Conservation (phyloP, 1,140 invertebrate genomes). For the Dryas iulia region DNA sequence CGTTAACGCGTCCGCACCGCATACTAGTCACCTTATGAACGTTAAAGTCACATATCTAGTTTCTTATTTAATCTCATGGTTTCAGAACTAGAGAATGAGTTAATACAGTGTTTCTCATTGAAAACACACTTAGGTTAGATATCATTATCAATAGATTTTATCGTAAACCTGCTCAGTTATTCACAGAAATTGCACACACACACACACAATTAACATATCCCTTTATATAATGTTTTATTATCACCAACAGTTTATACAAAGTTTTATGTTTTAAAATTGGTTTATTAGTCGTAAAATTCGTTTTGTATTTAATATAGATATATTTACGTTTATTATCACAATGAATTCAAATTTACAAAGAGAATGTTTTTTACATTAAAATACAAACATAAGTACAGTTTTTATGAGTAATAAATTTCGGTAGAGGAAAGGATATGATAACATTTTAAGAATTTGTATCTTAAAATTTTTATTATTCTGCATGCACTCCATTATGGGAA, state of each 20-base stretch:
- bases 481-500: constrained; percentile 47
- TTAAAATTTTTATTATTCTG: constrained; percentile 57
- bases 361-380: constrained; percentile 59
- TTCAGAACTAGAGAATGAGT: neutral
- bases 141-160: neutral
- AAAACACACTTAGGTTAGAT: neutral
- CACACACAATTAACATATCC: too few relatives aligned
- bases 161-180: too few relatives aligned
- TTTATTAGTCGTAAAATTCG: neutral
- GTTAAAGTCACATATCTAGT: constrained; percentile 26
- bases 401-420: constrained; percentile 68
- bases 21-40: constrained; percentile 34
- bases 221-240: too few relatives aligned
- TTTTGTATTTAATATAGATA: neutral
- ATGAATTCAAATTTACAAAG: constrained; percentile 51
- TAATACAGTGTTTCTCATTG: too few relatives aligned
- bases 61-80: constrained; percentile 17
- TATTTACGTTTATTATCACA: constrained; percentile 41
- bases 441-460: constrained; percentile 57
- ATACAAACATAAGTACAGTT: constrained; percentile 49
- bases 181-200: too few relatives aligned
- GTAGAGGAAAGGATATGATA: constrained; percentile 56
- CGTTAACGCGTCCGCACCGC: constrained; percentile 12
- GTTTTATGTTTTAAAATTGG: neutral
- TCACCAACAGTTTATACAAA: neutral